phyloP scores from a whole-genome alignment of 2,113 vertebrate species.

The Atherinomorus stipes region DNA sequence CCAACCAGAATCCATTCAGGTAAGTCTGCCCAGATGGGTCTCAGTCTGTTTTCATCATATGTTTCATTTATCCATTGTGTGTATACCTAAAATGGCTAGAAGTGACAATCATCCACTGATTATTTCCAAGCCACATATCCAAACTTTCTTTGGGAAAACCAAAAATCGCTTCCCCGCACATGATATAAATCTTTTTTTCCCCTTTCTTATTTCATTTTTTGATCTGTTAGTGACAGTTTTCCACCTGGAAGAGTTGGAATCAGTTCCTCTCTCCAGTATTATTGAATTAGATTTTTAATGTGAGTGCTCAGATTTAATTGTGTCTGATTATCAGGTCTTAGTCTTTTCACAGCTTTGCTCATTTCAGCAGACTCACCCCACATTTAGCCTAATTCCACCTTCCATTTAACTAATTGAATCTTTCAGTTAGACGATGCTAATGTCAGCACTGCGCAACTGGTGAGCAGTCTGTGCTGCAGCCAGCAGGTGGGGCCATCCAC shows the following conservation, averaged over 20 bases:
- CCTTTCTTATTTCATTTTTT: background rate
- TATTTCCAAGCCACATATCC: too few relatives aligned
- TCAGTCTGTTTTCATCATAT: background rate
- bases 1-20: constrained; percentile 52
- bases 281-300: constrained; percentile 52
- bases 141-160: background rate
- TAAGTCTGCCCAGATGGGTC: constrained; percentile 37
- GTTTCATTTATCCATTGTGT: background rate
- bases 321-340: constrained; percentile 47
- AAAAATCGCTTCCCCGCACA: background rate
- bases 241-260: constrained; percentile 11
- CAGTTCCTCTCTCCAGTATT: constrained; percentile 17
- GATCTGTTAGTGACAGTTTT: constrained; percentile 3
- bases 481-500: constrained; percentile 71
- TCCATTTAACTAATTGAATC: constrained; percentile 72
- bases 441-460: constrained; percentile 21
- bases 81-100: background rate
- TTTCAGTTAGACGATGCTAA: constrained; percentile 14
- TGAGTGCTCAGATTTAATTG: constrained; percentile 62
- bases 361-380: constrained; percentile 58
- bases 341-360: constrained; percentile 48
- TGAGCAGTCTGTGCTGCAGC: background rate
- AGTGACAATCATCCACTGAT: background rate
- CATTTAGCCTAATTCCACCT: constrained; percentile 60
- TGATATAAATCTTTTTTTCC: too few relatives aligned